Evolutionary conservation across 2,113 vertebrate genomes (phyloP).

Genomic region (Platichthys stellatus): DNA sequence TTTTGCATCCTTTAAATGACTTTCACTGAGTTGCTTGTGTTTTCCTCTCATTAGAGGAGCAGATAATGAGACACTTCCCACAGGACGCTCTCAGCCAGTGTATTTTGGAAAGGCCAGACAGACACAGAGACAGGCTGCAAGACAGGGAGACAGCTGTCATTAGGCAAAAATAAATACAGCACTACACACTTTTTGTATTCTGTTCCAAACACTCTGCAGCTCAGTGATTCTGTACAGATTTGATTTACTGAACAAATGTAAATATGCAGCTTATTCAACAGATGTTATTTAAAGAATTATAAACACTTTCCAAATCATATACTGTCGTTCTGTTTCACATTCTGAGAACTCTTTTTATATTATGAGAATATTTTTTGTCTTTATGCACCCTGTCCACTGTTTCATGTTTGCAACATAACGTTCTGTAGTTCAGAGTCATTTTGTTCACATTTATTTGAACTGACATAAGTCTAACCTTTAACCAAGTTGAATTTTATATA

Average conservation of each 20-base stretch:
- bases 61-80: conserved; percentile 54
- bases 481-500: conserved; percentile 27
- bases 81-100: conserved; percentile 42
- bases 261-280: conserved; percentile 48
- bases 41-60: conserved; percentile 40
- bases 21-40: conserved; percentile 29
- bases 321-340: conserved; percentile 36
- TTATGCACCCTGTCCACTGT: conserved; percentile 12
- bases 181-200: neutral
- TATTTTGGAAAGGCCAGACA: conserved; percentile 51
- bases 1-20: conserved; percentile 51
- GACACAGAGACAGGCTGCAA: conserved; percentile 34
- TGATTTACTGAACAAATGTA: conserved; percentile 36
- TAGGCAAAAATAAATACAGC: conserved; percentile 11
- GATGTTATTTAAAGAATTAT: conserved; percentile 70
- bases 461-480: conserved; percentile 19
- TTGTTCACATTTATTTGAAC: conserved; percentile 10
- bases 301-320: conserved; percentile 34
- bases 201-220: neutral
- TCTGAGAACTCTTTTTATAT: conserved; percentile 43
- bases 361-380: conserved; percentile 23
- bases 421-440: conserved; percentile 8
- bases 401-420: neutral
- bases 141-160: conserved; percentile 27
- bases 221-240: conserved; percentile 16